Evolutionary conservation across 2,888 invertebrate genomes (phyloP).

Genomic region (Sphaerophoria taeniata): DNA sequence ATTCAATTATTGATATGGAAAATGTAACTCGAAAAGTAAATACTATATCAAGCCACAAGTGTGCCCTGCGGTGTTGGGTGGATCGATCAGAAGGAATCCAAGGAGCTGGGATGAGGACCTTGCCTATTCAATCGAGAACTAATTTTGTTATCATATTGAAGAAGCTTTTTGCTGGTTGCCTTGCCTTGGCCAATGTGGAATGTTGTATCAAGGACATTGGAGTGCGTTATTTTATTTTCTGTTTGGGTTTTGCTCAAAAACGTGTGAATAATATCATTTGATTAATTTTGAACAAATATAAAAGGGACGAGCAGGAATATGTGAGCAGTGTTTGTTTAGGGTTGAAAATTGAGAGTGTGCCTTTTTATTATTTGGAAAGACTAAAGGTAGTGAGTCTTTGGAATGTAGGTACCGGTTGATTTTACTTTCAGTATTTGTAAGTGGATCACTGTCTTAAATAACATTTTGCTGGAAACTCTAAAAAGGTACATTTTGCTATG

Average conservation of each 20-base stretch:
- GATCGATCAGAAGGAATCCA: neutral
- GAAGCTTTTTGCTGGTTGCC: neutral
- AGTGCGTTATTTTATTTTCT: neutral
- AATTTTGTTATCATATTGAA: slow-evolving; percentile 37
- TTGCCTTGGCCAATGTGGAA: neutral
- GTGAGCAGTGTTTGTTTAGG: neutral
- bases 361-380: neutral
- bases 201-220: neutral
- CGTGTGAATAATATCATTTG: slow-evolving; percentile 17
- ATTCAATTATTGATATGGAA: slow-evolving; percentile 36
- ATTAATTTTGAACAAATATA: slow-evolving; percentile 17
- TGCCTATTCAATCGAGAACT: slow-evolving; percentile 34
- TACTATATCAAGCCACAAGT: slow-evolving; percentile 23
- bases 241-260: slow-evolving; percentile 11
- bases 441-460: neutral
- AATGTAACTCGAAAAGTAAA: slow-evolving; percentile 12
- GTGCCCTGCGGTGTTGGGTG: neutral
- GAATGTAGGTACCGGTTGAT: neutral
- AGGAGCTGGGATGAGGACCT: neutral
- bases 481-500: too few relatives aligned
- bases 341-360: neutral
- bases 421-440: neutral
- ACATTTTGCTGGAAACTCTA: too few relatives aligned
- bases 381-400: neutral
- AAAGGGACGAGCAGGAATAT: neutral